Percentiles rank a stretch among this genome's conserved stretches.
Evolutionary conservation across 2,797 vertebrate genomes (phyloP).

Genomic region (Chromis chromis): DNA sequence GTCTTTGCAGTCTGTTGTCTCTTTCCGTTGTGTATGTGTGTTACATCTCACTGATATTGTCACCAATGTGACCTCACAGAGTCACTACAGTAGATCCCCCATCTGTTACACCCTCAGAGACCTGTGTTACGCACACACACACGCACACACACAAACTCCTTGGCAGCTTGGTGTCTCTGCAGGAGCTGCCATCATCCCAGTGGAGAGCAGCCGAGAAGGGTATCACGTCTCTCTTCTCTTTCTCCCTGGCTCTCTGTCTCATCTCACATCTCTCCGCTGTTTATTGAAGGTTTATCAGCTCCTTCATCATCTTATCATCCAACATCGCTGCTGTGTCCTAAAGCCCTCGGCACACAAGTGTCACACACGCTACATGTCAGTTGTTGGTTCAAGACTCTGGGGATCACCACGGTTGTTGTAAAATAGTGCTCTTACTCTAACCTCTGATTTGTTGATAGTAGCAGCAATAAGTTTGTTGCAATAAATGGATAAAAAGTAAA

Average conservation of each 20-base stretch:
- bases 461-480: too few species aligned
- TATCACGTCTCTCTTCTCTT: constrained; percentile 62
- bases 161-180: constrained; percentile 77
- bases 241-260: constrained; percentile 42
- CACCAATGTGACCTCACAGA: constrained; percentile 78
- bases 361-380: constrained; percentile 29
- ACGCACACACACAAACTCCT: constrained; percentile 43
- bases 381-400: constrained; percentile 12
- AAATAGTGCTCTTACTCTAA: background rate
- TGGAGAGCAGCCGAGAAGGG: constrained; percentile 70
- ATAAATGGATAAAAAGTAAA: too few species aligned
- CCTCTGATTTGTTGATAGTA: background rate
- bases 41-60: constrained; percentile 60
- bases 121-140: constrained; percentile 48
- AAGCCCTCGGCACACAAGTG: constrained; percentile 30
- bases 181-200: constrained; percentile 78
- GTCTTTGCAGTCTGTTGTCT: constrained; percentile 42
- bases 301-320: constrained; percentile 50
- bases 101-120: constrained; percentile 78
- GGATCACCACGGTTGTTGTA: constrained; percentile 7
- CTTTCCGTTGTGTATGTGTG: background rate
- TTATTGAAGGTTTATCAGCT: constrained; percentile 69
- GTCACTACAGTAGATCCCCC: constrained; percentile 76
- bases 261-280: constrained; percentile 51
- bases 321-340: constrained; percentile 49